phyloP scores from a whole-genome alignment of 2,888 invertebrate genomes.

The Balanococcus diminutus region DNA sequence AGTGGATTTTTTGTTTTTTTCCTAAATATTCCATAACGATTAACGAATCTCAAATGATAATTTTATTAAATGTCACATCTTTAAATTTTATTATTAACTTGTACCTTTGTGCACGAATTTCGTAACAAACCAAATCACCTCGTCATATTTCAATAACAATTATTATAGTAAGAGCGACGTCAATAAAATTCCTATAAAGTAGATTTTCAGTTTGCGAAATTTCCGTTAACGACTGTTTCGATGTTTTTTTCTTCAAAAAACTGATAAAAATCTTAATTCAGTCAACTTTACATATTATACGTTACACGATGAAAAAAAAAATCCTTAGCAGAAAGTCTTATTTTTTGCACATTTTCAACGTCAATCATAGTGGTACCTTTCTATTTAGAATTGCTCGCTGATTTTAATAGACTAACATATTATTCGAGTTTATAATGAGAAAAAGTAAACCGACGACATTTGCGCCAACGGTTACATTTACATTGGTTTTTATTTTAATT shows the following conservation, averaged over 20 bases:
- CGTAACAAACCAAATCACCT: too few species aligned
- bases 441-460: constrained; percentile 32
- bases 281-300: background rate
- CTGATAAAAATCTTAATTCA: constrained; percentile 10
- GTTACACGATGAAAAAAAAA: background rate
- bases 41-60: too few species aligned
- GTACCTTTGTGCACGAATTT: too few species aligned
- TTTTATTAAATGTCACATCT: too few species aligned
- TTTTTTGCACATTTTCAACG: background rate
- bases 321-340: background rate
- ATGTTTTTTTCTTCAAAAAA: background rate
- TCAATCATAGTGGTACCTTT: constrained; percentile 11
- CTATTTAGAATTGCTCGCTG: background rate
- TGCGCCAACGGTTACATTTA: constrained; percentile 9
- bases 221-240: background rate
- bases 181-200: background rate
- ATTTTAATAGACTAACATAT: constrained; percentile 32
- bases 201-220: background rate
- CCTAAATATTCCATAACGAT: too few species aligned
- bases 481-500: constrained; percentile 38
- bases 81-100: too few species aligned
- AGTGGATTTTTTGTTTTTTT: too few species aligned
- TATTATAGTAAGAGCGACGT: too few species aligned
- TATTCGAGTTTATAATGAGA: constrained; percentile 31
- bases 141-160: too few species aligned